Evolutionary conservation across 2,888 invertebrate genomes (phyloP).

Genomic region (Caenorhabditis uteleia): DNA sequence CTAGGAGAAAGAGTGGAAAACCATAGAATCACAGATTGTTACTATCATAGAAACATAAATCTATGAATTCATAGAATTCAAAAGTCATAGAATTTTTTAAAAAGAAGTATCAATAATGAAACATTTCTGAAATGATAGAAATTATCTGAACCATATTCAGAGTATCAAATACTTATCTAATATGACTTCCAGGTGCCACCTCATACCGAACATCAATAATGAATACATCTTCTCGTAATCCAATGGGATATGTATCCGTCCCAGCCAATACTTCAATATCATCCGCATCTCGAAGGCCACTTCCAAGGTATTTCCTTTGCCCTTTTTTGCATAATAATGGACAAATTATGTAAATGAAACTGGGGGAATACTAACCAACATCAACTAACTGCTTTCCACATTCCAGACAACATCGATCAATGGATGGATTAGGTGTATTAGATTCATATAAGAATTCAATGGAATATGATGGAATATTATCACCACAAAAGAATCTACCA

Average conservation of each 20-base stretch:
- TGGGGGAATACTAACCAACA: too few species aligned
- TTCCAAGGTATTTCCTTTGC: constrained; percentile 16
- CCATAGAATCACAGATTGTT: too few species aligned
- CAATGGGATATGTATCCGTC: constrained; percentile 25
- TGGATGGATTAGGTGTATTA: constrained; percentile 53
- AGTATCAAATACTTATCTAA: too few species aligned
- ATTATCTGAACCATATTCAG: too few species aligned
- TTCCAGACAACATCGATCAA: constrained; percentile 64
- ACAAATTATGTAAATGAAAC: too few species aligned
- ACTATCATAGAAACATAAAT: too few species aligned
- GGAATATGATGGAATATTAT: constrained; percentile 17
- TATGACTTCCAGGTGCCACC: constrained; percentile 16
- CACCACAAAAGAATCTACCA: background rate
- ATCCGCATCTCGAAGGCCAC: constrained; percentile 11
- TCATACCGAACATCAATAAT: constrained; percentile 7
- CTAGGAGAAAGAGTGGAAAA: too few species aligned
- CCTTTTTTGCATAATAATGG: too few species aligned
- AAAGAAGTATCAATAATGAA: too few species aligned
- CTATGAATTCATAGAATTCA: too few species aligned
- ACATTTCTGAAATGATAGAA: too few species aligned
- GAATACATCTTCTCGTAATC: background rate
- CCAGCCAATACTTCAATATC: constrained; percentile 19
- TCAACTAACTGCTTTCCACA: background rate
- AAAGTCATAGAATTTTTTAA: too few species aligned
- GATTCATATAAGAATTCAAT: constrained; percentile 34